phyloP scores from a whole-genome alignment of 2,797 vertebrate species.

The Peromyscus melanophrys region DNA sequence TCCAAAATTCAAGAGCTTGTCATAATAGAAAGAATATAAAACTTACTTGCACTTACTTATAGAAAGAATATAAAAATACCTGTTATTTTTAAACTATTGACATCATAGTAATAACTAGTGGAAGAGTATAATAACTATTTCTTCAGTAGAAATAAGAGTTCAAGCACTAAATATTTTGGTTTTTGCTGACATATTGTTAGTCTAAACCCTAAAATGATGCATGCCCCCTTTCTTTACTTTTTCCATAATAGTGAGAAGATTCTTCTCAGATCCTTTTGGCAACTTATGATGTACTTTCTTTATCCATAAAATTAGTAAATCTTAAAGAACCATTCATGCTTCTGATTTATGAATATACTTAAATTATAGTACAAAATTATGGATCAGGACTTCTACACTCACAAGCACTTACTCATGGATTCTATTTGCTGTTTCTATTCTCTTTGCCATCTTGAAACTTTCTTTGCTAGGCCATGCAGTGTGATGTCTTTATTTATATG shows the following conservation, averaged over 20 bases:
- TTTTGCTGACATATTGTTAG: background rate
- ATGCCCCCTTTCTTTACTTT: background rate
- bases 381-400: background rate
- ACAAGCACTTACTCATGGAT: background rate
- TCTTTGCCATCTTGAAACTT: background rate
- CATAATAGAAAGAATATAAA: background rate
- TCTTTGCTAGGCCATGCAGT: background rate
- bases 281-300: background rate
- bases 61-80: background rate
- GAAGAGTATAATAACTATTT: background rate
- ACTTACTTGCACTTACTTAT: background rate
- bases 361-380: background rate
- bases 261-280: background rate
- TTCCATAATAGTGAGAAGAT: background rate
- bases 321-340: background rate
- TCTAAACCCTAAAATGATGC: background rate
- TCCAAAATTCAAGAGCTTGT: background rate
- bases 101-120: background rate
- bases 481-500: background rate
- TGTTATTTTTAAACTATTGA: background rate
- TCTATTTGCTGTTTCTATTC: background rate
- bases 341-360: background rate
- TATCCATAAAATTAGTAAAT: background rate
- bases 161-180: background rate
- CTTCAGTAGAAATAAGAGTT: constrained; percentile 4